Base-by-base conservation (phyloP, 2,888 invertebrate species). In the Conistra vaccinii region DNA sequence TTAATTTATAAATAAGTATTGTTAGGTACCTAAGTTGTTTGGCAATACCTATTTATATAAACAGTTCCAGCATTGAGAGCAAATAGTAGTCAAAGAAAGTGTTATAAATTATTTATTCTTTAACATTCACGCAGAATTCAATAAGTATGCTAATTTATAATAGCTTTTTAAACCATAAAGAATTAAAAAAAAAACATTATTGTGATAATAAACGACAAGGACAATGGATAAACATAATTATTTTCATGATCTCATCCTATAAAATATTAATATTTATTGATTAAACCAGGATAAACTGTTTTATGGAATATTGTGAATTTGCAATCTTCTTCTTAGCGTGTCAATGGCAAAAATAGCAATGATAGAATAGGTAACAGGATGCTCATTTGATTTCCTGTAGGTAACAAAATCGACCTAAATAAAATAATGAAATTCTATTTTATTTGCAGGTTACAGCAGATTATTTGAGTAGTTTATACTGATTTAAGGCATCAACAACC, bases 101-200 rank as follows among this genome's bases (percentile, higher is more conserved):
- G 26, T 62, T 10, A 48, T 58, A 55, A 35, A 67, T 65, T 29
- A 63, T 51, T 60, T 51, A 32, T 29, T 65, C 68, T 80, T 81
- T 81, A 67, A 68, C 63, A 80, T 76, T 57, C 55, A 29, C 65
- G 20, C 26, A 55, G 10, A 69, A 26, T 65, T 23, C 23, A 12
- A 20, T 42, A 55, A 17, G 23, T 17, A 57, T 53, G 32, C 26
- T 26, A 51, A 77, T 55, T 57, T 26, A 55, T 9, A 57, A 26
- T 7, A 51, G 51, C 17, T 70, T 67, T 6, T 39, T 26, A 23
- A 58, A n/a, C n/a, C 26, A 42, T 26, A 65, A 26, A 51, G 1
- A 35, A 53, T n/a, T 39, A 60, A 58, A 45, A 29, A 3, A 57
- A 20, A 63, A 57, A 48, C 29, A 75, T 29, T 26, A 14, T 17